Evolutionary conservation across 2,797 vertebrate species (phyloP).

Genomic region (Hirundo rustica): DNA sequence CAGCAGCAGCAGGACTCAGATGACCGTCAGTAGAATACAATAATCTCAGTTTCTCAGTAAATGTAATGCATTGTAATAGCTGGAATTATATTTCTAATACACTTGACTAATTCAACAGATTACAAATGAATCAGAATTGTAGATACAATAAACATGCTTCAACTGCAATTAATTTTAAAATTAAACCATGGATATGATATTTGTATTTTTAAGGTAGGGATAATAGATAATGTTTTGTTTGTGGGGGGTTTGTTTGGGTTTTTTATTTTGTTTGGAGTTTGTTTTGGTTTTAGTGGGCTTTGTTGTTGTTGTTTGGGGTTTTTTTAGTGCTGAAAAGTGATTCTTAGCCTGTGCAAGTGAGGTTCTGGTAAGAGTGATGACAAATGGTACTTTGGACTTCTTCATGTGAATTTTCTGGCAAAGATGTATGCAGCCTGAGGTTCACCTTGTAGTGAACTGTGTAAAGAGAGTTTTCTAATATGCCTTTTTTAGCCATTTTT

Average conservation of each 20-base stretch:
- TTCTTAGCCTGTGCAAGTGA: not conserved
- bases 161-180: not conserved
- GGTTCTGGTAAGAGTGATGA: not conserved
- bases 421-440: not conserved
- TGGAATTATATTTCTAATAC: slow-evolving; percentile 39
- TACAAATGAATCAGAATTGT: not conserved
- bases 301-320: accelerated
- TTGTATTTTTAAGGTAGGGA: slow-evolving; percentile 31
- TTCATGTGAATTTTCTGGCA: not conserved
- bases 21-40: slow-evolving; percentile 14
- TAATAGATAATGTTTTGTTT: not conserved
- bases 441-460: not conserved
- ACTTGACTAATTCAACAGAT: slow-evolving; percentile 54
- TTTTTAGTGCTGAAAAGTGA: not conserved
- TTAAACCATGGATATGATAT: not conserved
- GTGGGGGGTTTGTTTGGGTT: not conserved
- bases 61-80: not conserved
- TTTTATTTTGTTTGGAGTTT: not conserved
- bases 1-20: slow-evolving; percentile 9
- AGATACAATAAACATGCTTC: not conserved
- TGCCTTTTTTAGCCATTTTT: not conserved
- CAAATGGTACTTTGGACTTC: not conserved
- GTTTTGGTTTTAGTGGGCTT: not conserved
- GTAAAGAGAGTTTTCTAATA: not conserved
- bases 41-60: slow-evolving; percentile 44